Percentiles rank a stretch among this genome's conserved stretches.
phyloP scores from a whole-genome alignment of 1,140 invertebrate species.

The Drosophila ambigua region DNA sequence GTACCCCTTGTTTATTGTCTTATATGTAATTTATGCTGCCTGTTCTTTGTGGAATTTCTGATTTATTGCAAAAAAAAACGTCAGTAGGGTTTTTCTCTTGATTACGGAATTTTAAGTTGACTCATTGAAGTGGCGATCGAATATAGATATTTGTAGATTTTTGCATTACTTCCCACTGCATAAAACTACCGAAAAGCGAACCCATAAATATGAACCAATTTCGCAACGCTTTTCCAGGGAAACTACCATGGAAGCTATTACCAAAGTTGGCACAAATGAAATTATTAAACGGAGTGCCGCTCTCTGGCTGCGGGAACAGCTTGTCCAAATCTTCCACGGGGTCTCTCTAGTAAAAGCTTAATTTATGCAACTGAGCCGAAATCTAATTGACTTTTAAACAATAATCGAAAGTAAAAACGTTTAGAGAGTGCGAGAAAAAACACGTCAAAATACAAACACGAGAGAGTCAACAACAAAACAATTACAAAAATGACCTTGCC shows the following conservation, averaged over 20 bases:
- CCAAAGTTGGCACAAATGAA: slow-evolving; percentile 20
- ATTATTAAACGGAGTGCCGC: slow-evolving; percentile 15
- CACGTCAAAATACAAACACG: background rate
- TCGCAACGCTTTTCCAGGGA: slow-evolving; percentile 4
- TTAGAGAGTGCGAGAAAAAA: slow-evolving; percentile 54
- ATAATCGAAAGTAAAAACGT: slow-evolving; percentile 56
- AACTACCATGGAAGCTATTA: slow-evolving; percentile 32
- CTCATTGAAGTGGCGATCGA: background rate
- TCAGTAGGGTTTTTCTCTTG: background rate
- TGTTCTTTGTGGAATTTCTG: slow-evolving; percentile 26
- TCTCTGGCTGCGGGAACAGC: slow-evolving; percentile 7
- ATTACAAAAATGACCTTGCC: slow-evolving; percentile 52
- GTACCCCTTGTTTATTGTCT: background rate
- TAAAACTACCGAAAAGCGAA: background rate
- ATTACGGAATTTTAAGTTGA: slow-evolving; percentile 23
- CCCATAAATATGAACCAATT: slow-evolving; percentile 38
- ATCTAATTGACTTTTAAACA: slow-evolving; percentile 38
- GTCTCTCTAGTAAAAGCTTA: slow-evolving; percentile 18
- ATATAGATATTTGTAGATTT: slow-evolving; percentile 1
- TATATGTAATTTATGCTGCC: slow-evolving; percentile 11
- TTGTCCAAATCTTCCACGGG: slow-evolving; percentile 19
- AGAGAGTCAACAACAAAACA: slow-evolving; percentile 34
- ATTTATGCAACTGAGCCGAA: slow-evolving; percentile 45
- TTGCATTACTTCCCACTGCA: background rate
- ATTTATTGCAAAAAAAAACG: slow-evolving; percentile 19